These are phyloP conservation scores for Nebria brevicollis DNA, from an alignment of 2,888 invertebrate species.

Conservation along the genomic window DNA sequence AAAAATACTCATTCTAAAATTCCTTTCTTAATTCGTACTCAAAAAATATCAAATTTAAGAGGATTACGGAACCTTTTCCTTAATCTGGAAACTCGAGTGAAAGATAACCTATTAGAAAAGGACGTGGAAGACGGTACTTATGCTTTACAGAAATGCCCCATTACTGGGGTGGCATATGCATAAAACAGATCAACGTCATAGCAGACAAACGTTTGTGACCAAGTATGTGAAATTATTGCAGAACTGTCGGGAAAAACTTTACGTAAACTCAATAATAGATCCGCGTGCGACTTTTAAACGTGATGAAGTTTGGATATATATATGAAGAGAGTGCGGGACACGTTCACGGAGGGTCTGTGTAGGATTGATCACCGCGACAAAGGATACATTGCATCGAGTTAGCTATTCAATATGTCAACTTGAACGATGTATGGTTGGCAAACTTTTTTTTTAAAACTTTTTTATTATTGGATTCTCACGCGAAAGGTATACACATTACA, in stretches of 20 bases:
- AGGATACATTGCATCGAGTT: slow-evolving; percentile 46
- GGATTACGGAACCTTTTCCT: too few species aligned
- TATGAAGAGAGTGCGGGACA: slow-evolving; percentile 16
- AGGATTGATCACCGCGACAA: slow-evolving; percentile 44
- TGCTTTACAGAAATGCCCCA: too few species aligned
- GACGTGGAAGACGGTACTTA: too few species aligned
- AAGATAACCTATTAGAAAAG: too few species aligned
- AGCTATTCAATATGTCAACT: slow-evolving; percentile 44
- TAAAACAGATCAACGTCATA: slow-evolving; percentile 23
- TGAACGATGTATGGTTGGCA: slow-evolving; percentile 42
- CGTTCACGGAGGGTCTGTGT: not conserved
- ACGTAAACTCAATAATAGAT: slow-evolving; percentile 35
- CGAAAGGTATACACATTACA: slow-evolving; percentile 29
- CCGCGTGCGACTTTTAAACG: slow-evolving; percentile 34
- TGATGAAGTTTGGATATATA: slow-evolving; percentile 37
- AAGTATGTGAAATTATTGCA: not conserved
- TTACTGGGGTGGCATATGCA: too few species aligned
- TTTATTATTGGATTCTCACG: slow-evolving; percentile 37
- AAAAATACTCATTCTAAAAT: too few species aligned
- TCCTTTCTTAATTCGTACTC: too few species aligned
- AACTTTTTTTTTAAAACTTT: slow-evolving; percentile 13
- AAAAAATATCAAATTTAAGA: too few species aligned
- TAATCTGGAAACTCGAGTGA: too few species aligned
- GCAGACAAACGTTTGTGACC: slow-evolving; percentile 12
- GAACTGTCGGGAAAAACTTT: slow-evolving; percentile 11